These are phyloP conservation scores for Anableps anableps DNA, from an alignment of 2,797 vertebrate genomes.

Conservation along the genomic window DNA sequence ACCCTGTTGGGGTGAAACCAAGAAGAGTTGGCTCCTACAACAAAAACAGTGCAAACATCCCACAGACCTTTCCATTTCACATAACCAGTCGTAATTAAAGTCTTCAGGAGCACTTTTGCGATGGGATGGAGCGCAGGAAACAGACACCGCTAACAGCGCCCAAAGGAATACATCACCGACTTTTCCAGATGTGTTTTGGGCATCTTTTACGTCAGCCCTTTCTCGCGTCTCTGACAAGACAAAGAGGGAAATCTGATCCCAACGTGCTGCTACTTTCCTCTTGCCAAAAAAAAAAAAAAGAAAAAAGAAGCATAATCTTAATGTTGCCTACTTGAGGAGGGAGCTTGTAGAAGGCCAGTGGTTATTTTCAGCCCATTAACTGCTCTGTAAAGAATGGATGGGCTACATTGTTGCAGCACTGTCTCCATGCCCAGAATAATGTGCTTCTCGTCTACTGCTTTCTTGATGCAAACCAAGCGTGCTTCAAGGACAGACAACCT, in stretches of 20 bases:
- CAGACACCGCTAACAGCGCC: slow-evolving; percentile 25
- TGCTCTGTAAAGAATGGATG: slow-evolving; percentile 57
- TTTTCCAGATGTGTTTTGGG: slow-evolving; percentile 47
- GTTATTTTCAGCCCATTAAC: slow-evolving; percentile 69
- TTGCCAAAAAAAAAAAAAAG: background rate
- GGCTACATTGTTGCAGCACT: slow-evolving; percentile 49
- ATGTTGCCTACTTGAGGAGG: slow-evolving; percentile 35
- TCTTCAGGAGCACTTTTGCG: slow-evolving; percentile 15
- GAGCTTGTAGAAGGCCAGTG: slow-evolving; percentile 33
- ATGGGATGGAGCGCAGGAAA: slow-evolving; percentile 29
- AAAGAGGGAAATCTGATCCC: slow-evolving; percentile 39
- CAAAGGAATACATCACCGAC: slow-evolving; percentile 12
- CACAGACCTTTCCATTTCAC: slow-evolving; percentile 8
- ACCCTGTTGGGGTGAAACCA: background rate
- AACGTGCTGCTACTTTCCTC: slow-evolving; percentile 13
- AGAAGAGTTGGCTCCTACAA: background rate
- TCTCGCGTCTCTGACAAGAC: slow-evolving; percentile 18
- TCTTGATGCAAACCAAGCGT: slow-evolving; percentile 68
- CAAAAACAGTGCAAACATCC: slow-evolving; percentile 20
- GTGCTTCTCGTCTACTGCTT: slow-evolving; percentile 48
- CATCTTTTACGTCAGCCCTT: slow-evolving; percentile 26
- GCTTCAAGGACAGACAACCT: slow-evolving; percentile 66
- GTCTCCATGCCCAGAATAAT: slow-evolving; percentile 56
- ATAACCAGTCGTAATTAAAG: slow-evolving; percentile 28
- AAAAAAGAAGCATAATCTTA: slow-evolving; percentile 10